Evolutionary conservation across 2,797 vertebrate genomes (phyloP), one percentile per base, ranked within the genome.

Genomic region (Clarias laeviceps): DNA sequence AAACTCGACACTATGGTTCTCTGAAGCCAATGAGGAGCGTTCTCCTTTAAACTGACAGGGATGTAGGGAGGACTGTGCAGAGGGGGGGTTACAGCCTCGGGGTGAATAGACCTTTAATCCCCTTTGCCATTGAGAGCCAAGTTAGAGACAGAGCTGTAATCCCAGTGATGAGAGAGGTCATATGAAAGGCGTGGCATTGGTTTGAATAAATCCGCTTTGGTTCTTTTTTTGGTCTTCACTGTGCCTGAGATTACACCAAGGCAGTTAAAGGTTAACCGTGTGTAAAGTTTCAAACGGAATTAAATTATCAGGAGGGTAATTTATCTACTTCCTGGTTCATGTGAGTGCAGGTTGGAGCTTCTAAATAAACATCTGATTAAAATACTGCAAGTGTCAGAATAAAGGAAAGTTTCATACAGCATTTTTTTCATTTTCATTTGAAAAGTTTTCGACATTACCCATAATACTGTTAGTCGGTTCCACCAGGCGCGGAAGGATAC

Each of bases 61-160:
- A 76, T 45, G 14, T 59, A 69, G 76, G 76, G 80, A 81, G 61
- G 61, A 20, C 40, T 62, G 86, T 8, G 56, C 50, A 27, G 64
- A 27, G 64, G 89, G 50, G 50, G 80, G 83, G 80, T 70, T 70
- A 85, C 86, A 77, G 65, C 64, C 77, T 90, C 27, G 29, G 2
- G 6, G 85, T 88, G 87, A 91, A 92, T 91, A 87, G 66, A 86
- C 66, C 80, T 88, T 88, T 92, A 91, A 91, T 91, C 88, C 88
- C 85, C 64, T 77, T 85, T 85, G 80, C 83, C 69, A 89, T 84
- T 87, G 86, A 88, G 86, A 89, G 88, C 83, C 74, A 86, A 86
- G 88, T 89, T 88, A 82, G 83, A 82, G 85, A 87, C 82, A 78
- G 83, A 80, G 86, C 87, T 89, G 86, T 89, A 89, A 89, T 90